Evolutionary conservation across 1,140 invertebrate species (phyloP), one percentile per base, ranked within the genome.

Genomic region (Trichonephila inaurata): DNA sequence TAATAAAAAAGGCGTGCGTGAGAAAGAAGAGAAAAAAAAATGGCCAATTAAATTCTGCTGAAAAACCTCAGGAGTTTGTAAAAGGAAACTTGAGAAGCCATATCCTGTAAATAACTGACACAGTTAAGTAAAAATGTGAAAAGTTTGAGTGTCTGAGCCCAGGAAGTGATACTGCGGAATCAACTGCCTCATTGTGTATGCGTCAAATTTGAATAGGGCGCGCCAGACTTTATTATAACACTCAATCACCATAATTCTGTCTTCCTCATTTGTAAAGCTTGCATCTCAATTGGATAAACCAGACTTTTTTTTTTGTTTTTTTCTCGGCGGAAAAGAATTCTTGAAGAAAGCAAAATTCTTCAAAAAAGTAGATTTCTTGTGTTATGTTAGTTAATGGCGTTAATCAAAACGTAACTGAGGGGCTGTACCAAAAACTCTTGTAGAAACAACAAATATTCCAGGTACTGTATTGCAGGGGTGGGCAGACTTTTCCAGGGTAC

Each of bases 21-120:
- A 28, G 28, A 19, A 2, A 16, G 6, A 64, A 64, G 62, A 19
- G 62, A 19, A 64, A 0, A 6, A 19, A 21, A 19, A 6, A 28
- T 28, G 14, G 21, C 16, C 21, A 21, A 40, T 40, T 40, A 40
- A 64, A 64, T 16, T 33, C 28, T 24, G 33, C 72, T 8, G 28
- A 77, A 77, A 51, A 51, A 40, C 18, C 33, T 19, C 12, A 16
- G 33, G 28, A 28, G 72, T 24, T 77, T 18, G 18, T 18, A 4
- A 77, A 33, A 24, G 5, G 72, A 33, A 77, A 77, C 18, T 77
- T 16, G 72, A 77, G 72, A 40, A 77, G 24, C 28, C 72, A 33
- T 77, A 18, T 77, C 18, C 72, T 18, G 72, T 77, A 77, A 77
- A 77, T 77, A 77, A 77, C 28, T 77, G 72, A 19, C 72, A 77